Evolutionary conservation across 2,888 invertebrate species (phyloP).

Genomic region (Pandemis corylana): DNA sequence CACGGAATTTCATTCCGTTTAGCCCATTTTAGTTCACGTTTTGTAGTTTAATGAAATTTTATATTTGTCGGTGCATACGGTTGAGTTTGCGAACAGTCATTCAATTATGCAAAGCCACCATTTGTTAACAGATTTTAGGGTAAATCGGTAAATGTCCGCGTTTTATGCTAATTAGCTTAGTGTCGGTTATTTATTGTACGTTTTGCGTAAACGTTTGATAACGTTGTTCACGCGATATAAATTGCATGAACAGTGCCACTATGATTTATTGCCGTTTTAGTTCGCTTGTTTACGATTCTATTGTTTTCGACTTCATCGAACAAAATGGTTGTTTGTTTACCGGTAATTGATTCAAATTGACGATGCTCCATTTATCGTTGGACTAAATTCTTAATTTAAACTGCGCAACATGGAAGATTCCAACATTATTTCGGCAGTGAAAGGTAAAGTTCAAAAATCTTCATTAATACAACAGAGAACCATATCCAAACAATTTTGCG

Average conservation of each 20-base stretch:
- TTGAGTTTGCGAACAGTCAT: slow-evolving; percentile 63
- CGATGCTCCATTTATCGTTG: neutral
- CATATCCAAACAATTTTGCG: no score
- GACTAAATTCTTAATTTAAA: neutral
- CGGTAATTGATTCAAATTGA: neutral
- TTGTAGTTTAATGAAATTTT: slow-evolving; percentile 53
- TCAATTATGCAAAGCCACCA: slow-evolving; percentile 83
- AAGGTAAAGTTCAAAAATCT: no score
- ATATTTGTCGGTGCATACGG: slow-evolving; percentile 64
- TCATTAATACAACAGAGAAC: no score
- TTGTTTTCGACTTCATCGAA: slow-evolving; percentile 26
- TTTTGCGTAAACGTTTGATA: slow-evolving; percentile 71
- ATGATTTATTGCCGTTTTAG: slow-evolving; percentile 62
- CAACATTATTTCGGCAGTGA: no score
- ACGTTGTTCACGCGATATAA: slow-evolving; percentile 74
- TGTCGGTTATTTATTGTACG: slow-evolving; percentile 78
- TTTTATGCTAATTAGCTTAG: slow-evolving; percentile 82
- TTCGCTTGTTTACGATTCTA: slow-evolving; percentile 28
- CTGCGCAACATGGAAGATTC: no score
- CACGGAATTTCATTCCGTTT: slow-evolving; percentile 44
- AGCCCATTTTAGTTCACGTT: slow-evolving; percentile 45
- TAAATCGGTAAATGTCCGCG: slow-evolving; percentile 77
- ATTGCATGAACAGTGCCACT: slow-evolving; percentile 73
- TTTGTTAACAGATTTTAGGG: slow-evolving; percentile 83
- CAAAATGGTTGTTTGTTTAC: slow-evolving; percentile 9